Evolutionary conservation across 2,888 invertebrate genomes (phyloP), one percentile per base, ranked within the genome.

Genomic region (Ochropleura plecta): DNA sequence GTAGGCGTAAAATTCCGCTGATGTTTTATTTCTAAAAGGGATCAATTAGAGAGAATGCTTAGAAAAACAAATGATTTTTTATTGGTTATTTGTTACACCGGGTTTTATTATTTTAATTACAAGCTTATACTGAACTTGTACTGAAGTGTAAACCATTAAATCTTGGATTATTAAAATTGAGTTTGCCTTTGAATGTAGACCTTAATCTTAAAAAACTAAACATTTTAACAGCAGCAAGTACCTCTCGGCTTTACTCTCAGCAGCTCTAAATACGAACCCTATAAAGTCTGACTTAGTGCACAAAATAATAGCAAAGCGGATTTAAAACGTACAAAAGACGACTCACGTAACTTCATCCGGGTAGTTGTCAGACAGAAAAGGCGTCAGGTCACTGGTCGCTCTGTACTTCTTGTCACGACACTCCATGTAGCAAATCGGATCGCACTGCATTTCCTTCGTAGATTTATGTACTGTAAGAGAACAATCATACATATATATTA

Each of bases 401-500:
- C 80, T 78, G 71, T 95, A 96, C 8, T 90, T 92, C 80, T 96
- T 95, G 76, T 96, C 96, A 0, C 91, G 88, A 74, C 96, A 96
- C 74, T 96, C 96, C 63, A 91, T 89, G 76, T 92, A 93, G 79
- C 96, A 96, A 0, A 87, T 55, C 0, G 94, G 93, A 0, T 89
- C 69, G 70, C 95, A 96, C 0, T 87, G 68, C 84, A 89, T 89
- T 14, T 91, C 88, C 3, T 84, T 78, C 0, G 78, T 77, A 0
- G 92, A 89, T 70, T 83, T 88, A 40, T 86, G 74, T 1, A 90
- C 94, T 94, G 85, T 1, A 44, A 62, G 4, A 18, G 10, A 40
- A 60, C 10, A 59, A 5, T 6, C 9, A 5, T 20, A n/a, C 5
- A 7, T 57, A 30, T 3, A n/a, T n/a, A n/a, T n/a, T n/a, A n/a